Evolutionary conservation across 2,797 vertebrate species (phyloP).

Genomic region (Oryzias dopingdopingensis): DNA sequence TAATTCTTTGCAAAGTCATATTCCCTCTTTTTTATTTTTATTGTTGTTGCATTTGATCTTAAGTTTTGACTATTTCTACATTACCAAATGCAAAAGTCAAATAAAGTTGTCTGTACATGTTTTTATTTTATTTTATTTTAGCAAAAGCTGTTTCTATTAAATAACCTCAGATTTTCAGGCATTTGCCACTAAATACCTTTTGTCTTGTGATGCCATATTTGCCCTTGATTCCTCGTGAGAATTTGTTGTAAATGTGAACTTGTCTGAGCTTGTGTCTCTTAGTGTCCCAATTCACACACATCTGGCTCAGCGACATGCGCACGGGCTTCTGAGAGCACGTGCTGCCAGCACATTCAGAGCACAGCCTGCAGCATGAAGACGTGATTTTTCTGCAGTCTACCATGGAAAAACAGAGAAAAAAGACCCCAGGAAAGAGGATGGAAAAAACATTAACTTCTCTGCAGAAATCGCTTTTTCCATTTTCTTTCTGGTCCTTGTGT

Average conservation of each 20-base stretch:
- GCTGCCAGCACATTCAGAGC: slow-evolving; percentile 22
- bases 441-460: slow-evolving; percentile 53
- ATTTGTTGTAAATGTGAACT: slow-evolving; percentile 6
- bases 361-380: slow-evolving; percentile 16
- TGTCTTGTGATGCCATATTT: slow-evolving; percentile 33
- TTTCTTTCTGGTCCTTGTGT: slow-evolving; percentile 39
- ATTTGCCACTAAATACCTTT: slow-evolving; percentile 20
- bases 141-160: not conserved
- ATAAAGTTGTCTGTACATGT: no score
- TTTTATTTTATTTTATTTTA: no score
- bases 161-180: slow-evolving; percentile 9
- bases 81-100: no score
- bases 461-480: slow-evolving; percentile 51
- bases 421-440: slow-evolving; percentile 18
- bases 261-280: slow-evolving; percentile 42
- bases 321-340: slow-evolving; percentile 9
- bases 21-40: no score
- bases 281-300: slow-evolving; percentile 34
- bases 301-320: slow-evolving; percentile 28
- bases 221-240: slow-evolving; percentile 24
- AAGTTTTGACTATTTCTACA: no score
- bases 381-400: slow-evolving; percentile 16
- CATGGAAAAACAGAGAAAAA: slow-evolving; percentile 35
- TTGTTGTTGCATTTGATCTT: no score
- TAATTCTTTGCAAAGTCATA: no score